Evolutionary conservation across 2,113 vertebrate genomes (phyloP).

Genomic region (Sinocyclocheilus grahami): DNA sequence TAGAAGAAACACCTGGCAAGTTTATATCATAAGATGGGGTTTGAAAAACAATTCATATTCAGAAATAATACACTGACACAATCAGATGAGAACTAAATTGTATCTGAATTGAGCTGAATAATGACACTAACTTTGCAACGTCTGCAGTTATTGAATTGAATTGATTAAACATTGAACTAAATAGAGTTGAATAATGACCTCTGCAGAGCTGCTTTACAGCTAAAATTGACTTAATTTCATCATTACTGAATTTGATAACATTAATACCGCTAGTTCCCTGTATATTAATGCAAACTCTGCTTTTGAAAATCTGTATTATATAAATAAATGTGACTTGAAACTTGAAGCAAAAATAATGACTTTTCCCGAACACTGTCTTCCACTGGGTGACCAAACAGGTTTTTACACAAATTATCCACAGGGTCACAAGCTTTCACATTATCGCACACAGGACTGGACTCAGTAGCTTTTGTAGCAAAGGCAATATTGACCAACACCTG

Average conservation of each 20-base stretch:
- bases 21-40: not conserved
- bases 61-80: not conserved
- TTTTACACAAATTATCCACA: not conserved
- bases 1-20: not conserved
- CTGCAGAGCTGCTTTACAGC: not conserved
- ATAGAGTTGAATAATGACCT: not conserved
- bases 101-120: not conserved
- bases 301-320: not conserved
- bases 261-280: not conserved
- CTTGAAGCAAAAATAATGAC: not conserved
- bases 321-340: not conserved
- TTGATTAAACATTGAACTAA: not conserved
- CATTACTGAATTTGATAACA: not conserved
- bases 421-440: not conserved
- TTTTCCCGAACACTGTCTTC: not conserved
- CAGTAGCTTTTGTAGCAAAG: not conserved
- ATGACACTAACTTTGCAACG: not conserved
- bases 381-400: not conserved
- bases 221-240: not conserved
- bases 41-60: not conserved
- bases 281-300: not conserved
- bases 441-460: not conserved
- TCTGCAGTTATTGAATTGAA: not conserved
- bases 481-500: slow-evolving; percentile 17
- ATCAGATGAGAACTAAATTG: not conserved